Conservation (phyloP, 2,797 vertebrate species). For the Lutjanus argentimaculatus region DNA sequence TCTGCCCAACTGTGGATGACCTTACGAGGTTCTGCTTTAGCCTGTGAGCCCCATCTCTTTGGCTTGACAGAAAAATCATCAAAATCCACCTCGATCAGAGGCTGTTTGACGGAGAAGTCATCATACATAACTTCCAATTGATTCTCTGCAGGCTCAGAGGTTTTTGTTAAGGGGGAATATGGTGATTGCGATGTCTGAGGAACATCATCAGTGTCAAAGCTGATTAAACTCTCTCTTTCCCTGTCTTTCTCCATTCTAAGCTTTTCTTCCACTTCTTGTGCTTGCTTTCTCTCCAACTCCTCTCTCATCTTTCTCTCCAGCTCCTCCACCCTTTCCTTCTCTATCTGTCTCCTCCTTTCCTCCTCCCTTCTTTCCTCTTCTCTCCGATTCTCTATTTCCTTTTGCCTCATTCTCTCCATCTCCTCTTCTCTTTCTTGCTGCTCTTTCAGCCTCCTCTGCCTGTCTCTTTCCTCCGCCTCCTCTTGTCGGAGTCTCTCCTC, state of each 20-base stretch:
- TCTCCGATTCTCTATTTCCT: constrained; percentile 20
- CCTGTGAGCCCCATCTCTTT: constrained; percentile 47
- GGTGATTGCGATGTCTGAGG: constrained; percentile 26
- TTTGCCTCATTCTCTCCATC: constrained; percentile 24
- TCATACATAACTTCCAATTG: constrained; percentile 47
- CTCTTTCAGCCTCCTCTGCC: constrained; percentile 8
- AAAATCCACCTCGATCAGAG: constrained; percentile 48
- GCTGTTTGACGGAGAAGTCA: constrained; percentile 73
- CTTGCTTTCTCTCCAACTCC: constrained; percentile 40
- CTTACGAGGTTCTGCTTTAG: constrained; percentile 23
- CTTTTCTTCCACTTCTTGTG: constrained; percentile 39
- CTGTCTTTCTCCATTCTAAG: constrained; percentile 15
- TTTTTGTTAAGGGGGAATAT: background rate
- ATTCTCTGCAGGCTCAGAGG: background rate
- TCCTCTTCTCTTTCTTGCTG: constrained; percentile 6
- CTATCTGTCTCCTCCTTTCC: constrained; percentile 35
- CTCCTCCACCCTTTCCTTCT: constrained; percentile 41
- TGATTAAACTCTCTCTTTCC: constrained; percentile 47
- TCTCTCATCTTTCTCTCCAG: constrained; percentile 41
- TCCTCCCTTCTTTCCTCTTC: constrained; percentile 26
- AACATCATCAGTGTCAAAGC: constrained; percentile 57
- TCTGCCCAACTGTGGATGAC: background rate
- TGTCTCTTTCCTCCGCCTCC: constrained; percentile 15
- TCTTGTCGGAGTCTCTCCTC: constrained; percentile 4
- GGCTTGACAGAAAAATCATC: constrained; percentile 82